Conservation (phyloP, 2,888 invertebrate species). For the Corbicula japonica region DNA sequence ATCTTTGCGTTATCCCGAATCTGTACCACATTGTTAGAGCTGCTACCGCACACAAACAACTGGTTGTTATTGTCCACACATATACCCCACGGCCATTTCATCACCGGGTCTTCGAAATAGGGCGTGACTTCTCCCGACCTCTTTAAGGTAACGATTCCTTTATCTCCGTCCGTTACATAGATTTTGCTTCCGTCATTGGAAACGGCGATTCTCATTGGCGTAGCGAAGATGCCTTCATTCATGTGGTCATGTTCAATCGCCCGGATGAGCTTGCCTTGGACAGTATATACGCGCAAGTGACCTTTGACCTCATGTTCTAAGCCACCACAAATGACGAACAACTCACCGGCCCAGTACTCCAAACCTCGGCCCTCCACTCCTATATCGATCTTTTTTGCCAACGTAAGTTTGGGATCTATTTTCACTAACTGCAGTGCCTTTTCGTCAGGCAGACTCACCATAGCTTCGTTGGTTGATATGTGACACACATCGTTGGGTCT, state of each 20-base stretch:
- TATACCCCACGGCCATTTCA: slow-evolving; percentile 53
- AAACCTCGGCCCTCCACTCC: slow-evolving; percentile 52
- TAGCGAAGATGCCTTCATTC: slow-evolving; percentile 38
- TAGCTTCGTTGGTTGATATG: slow-evolving; percentile 44
- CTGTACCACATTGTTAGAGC: slow-evolving; percentile 46
- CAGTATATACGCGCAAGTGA: slow-evolving; percentile 45
- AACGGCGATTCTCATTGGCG: slow-evolving; percentile 37
- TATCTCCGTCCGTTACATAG: slow-evolving; percentile 46
- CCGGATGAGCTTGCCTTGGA: slow-evolving; percentile 42
- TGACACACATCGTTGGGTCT: slow-evolving; percentile 42
- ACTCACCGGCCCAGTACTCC: slow-evolving; percentile 42
- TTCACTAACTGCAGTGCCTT: slow-evolving; percentile 39
- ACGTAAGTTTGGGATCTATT: slow-evolving; percentile 41
- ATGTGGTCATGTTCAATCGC: slow-evolving; percentile 51
- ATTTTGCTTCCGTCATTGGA: slow-evolving; percentile 48
- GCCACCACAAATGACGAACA: slow-evolving; percentile 52
- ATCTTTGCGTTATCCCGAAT: slow-evolving; percentile 37
- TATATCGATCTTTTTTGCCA: slow-evolving; percentile 40
- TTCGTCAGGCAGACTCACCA: slow-evolving; percentile 48
- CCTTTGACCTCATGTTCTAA: slow-evolving; percentile 44
- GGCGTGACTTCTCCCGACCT: slow-evolving; percentile 43
- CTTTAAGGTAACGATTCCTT: slow-evolving; percentile 43
- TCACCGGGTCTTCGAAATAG: slow-evolving; percentile 22
- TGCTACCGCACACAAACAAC: slow-evolving; percentile 45
- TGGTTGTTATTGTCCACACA: slow-evolving; percentile 48